Evolutionary conservation across 1,140 invertebrate species (phyloP).

Genomic region (Reticulitermes speratus): DNA sequence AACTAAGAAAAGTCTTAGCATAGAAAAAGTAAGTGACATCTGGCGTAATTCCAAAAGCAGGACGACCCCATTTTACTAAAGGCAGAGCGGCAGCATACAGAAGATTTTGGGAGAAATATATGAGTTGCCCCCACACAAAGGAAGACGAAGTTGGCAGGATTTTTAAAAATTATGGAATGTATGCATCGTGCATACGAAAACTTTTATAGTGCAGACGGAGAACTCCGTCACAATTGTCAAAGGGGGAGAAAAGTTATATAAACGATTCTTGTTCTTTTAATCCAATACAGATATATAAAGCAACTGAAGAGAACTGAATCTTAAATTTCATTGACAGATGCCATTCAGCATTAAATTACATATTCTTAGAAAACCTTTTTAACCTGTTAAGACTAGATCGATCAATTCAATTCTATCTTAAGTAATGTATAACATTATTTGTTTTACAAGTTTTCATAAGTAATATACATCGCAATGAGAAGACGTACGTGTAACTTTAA

Average conservation of each 20-base stretch:
- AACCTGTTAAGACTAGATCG: no score
- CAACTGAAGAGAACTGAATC: neutral
- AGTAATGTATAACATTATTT: no score
- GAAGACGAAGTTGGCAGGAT: neutral
- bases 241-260: neutral
- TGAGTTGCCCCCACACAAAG: neutral
- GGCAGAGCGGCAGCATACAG: neutral
- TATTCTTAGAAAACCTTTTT: no score
- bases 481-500: no score
- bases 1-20: neutral
- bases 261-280: neutral
- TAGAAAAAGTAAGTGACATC: neutral
- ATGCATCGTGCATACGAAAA: neutral
- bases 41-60: constrained; percentile 6
- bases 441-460: no score
- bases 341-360: no score
- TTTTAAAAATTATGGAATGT: neutral
- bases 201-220: neutral
- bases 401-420: no score
- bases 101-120: neutral
- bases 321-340: no score
- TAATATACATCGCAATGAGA: no score
- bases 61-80: neutral
- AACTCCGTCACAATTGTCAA: neutral
- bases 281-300: neutral